phyloP scores from a whole-genome alignment of 2,888 invertebrate genomes.

The Chesias legatella region DNA sequence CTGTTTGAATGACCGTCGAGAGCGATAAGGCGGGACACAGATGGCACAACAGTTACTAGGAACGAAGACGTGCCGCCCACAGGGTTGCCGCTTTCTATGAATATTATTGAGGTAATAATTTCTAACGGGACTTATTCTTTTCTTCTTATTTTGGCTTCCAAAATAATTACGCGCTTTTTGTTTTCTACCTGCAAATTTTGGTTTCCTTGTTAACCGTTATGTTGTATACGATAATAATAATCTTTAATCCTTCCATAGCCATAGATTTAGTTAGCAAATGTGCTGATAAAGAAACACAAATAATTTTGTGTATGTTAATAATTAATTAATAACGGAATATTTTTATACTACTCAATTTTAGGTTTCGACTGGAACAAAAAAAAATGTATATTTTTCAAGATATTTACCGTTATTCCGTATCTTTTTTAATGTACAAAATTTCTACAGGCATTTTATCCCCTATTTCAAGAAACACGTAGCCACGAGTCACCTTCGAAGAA shows the following conservation, averaged over 20 bases:
- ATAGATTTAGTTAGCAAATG: too few relatives aligned
- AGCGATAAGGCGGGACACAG: conserved; percentile 70
- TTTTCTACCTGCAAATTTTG: conserved; percentile 6
- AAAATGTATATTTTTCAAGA: conserved; percentile 8
- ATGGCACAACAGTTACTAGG: conserved; percentile 12
- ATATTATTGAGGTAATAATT: conserved; percentile 18
- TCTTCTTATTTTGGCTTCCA: conserved; percentile 8
- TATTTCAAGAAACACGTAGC: conserved; percentile 36
- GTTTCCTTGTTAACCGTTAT: conserved; percentile 23
- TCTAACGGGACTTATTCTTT: conserved; percentile 9
- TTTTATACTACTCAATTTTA: too few relatives aligned
- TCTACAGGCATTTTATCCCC: conserved; percentile 1
- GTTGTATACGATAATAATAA: neutral
- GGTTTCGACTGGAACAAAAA: too few relatives aligned
- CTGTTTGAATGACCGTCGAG: conserved; percentile 52
- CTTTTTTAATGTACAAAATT: neutral
- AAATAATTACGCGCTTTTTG: conserved; percentile 10
- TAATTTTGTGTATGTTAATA: too few relatives aligned
- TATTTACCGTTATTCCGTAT: conserved; percentile 7
- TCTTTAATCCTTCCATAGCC: neutral
- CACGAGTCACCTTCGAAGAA: conserved; percentile 50
- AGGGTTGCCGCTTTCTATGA: conserved; percentile 55
- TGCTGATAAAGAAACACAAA: too few relatives aligned
- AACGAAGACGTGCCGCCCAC: conserved; percentile 40
- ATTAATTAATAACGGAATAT: too few relatives aligned